These are phyloP conservation scores for Selenia dentaria DNA, from an alignment of 2,888 invertebrate species.

Conservation along the genomic window DNA sequence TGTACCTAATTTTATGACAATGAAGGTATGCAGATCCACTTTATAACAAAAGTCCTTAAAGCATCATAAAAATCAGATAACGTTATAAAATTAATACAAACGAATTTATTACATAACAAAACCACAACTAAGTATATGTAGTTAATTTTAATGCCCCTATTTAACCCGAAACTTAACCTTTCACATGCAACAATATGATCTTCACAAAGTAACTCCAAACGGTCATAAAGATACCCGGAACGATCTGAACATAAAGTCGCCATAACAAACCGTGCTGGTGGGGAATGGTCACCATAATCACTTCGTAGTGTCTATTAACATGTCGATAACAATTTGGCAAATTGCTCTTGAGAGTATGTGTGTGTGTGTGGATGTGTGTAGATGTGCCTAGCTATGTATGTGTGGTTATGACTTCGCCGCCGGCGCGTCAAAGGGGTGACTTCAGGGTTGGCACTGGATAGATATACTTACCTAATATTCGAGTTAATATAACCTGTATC, in stretches of 20 bases:
- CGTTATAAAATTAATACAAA: too few species aligned
- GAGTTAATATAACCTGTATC: too few species aligned
- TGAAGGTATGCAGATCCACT: too few species aligned
- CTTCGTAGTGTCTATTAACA: conserved; percentile 67
- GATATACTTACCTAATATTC: too few species aligned
- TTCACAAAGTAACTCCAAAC: conserved; percentile 11
- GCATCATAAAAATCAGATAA: too few species aligned
- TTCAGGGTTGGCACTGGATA: conserved; percentile 57
- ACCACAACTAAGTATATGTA: too few species aligned
- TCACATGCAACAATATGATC: conserved; percentile 3
- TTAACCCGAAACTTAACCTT: conserved; percentile 26
- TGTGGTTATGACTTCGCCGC: conserved; percentile 5
- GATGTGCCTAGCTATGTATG: conserved; percentile 12
- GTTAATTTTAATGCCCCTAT: too few species aligned
- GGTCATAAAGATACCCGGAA: conserved; percentile 15
- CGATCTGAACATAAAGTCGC: conserved; percentile 12
- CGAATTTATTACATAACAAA: too few species aligned
- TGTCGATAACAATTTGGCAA: conserved; percentile 81
- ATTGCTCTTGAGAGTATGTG: conserved; percentile 73
- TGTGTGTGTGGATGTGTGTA: conserved; percentile 15
- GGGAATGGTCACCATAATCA: conserved; percentile 50
- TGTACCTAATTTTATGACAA: too few species aligned
- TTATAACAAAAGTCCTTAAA: too few species aligned
- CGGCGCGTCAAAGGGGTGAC: conserved; percentile 59
- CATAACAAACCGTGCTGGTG: conserved; percentile 20